Conservation (phyloP, 2,888 invertebrate species). For the Thymelicus lineola region DNA sequence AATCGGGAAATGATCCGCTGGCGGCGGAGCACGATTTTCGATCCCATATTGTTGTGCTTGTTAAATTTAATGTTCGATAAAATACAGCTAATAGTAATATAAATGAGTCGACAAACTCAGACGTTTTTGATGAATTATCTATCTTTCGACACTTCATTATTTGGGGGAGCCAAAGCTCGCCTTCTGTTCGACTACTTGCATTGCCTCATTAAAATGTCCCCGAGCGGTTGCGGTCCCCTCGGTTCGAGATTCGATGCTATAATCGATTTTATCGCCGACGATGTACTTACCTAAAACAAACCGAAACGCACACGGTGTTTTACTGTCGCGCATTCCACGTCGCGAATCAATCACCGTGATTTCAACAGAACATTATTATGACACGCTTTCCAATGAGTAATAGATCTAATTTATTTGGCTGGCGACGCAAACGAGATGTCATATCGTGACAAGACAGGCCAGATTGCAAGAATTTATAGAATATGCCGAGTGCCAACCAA, state of each 20-base stretch:
- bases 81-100: conserved; percentile 55
- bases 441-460: conserved; percentile 24
- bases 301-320: conserved; percentile 62
- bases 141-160: conserved; percentile 72
- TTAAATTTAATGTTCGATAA: conserved; percentile 52
- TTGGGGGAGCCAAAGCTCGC: conserved; percentile 72
- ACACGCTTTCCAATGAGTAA: conserved; percentile 52
- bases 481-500: background rate
- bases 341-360: conserved; percentile 67
- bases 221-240: conserved; percentile 60
- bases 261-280: conserved; percentile 77
- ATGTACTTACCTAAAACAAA: conserved; percentile 71
- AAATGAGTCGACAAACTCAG: conserved; percentile 55
- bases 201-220: conserved; percentile 77
- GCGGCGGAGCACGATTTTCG: background rate
- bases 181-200: conserved; percentile 54
- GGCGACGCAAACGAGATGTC: conserved; percentile 44
- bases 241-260: conserved; percentile 56
- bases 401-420: conserved; percentile 55
- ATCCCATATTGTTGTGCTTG: conserved; percentile 46
- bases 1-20: conserved; percentile 11
- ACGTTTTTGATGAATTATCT: conserved; percentile 72
- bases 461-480: conserved; percentile 25
- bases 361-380: conserved; percentile 60
- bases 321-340: conserved; percentile 61